These are phyloP conservation scores for Drosophila leonis DNA, from an alignment of 2,888 invertebrate genomes.

Conservation along the genomic window DNA sequence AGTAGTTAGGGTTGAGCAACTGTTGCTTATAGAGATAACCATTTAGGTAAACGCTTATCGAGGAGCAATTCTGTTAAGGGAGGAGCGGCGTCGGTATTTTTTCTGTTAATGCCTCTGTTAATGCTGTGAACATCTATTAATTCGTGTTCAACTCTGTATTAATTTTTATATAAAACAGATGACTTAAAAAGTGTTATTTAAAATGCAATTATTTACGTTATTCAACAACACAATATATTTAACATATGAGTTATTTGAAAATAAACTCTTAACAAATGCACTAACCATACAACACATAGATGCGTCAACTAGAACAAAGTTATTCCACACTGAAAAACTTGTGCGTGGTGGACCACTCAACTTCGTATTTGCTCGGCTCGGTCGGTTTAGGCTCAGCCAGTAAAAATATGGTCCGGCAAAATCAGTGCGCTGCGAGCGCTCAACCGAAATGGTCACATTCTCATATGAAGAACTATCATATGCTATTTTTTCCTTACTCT, in stretches of 20 bases:
- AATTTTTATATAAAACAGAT: neutral
- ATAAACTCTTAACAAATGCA: neutral
- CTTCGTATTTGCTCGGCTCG: too few relatives aligned
- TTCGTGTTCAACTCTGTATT: too few relatives aligned
- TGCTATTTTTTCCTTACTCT: too few relatives aligned
- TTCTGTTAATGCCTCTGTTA: slow-evolving; percentile 11
- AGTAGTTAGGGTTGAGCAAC: neutral
- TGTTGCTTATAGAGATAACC: neutral
- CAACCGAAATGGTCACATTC: too few relatives aligned
- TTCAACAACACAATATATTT: neutral
- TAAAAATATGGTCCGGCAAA: too few relatives aligned
- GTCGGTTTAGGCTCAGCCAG: too few relatives aligned
- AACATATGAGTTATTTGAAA: neutral
- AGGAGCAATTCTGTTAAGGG: slow-evolving; percentile 23
- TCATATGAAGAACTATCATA: too few relatives aligned
- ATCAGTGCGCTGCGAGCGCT: too few relatives aligned
- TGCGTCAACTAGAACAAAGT: too few relatives aligned
- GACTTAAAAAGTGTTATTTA: neutral
- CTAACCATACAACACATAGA: too few relatives aligned
- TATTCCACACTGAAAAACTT: too few relatives aligned
- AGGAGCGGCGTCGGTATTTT: neutral
- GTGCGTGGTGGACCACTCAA: too few relatives aligned
- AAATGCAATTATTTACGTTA: neutral
- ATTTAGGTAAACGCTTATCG: neutral
- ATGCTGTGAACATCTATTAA: neutral